Evolutionary conservation across 2,113 vertebrate genomes (phyloP).

Genomic region (Poeciliopsis retropinna): DNA sequence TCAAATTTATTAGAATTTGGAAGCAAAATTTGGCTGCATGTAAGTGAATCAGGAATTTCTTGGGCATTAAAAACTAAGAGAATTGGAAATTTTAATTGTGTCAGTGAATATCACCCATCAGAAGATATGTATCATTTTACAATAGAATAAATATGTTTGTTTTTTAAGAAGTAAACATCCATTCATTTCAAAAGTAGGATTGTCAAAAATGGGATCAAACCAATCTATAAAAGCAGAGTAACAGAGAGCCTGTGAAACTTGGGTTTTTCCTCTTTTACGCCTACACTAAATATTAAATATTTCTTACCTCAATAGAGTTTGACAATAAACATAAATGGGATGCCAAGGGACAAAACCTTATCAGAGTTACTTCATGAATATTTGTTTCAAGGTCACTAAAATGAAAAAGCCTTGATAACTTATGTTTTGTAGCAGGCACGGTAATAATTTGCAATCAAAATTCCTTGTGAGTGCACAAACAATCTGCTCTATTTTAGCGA

Average conservation of each 20-base stretch:
- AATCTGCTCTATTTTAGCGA: constrained; percentile 50
- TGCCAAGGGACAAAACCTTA: constrained; percentile 26
- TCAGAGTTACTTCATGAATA: constrained; percentile 26
- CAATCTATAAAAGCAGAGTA: constrained; percentile 6
- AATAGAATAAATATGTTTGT: too few species aligned
- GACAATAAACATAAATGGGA: constrained; percentile 31
- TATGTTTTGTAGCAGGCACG: constrained; percentile 28
- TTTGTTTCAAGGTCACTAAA: constrained; percentile 51
- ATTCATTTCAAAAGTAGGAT: not conserved
- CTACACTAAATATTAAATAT: not conserved
- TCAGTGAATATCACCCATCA: too few species aligned
- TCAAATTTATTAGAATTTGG: too few species aligned
- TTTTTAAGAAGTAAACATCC: not conserved
- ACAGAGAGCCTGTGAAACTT: not conserved
- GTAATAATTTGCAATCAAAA: constrained; percentile 34
- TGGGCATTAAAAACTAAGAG: too few species aligned
- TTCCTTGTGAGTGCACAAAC: constrained; percentile 42
- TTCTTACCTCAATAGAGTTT: constrained; percentile 32
- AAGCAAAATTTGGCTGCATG: too few species aligned
- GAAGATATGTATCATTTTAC: too few species aligned
- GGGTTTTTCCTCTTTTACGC: constrained; percentile 5
- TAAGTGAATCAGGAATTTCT: too few species aligned
- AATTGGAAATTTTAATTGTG: too few species aligned
- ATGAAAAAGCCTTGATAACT: constrained; percentile 23
- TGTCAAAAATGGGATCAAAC: not conserved